A percentile compares a stretch with the other conserved stretches of the same genome.
These are phyloP conservation scores for Motacilla tschutschensis DNA, from an alignment of 2,113 vertebrate species.

Conservation along the genomic window DNA sequence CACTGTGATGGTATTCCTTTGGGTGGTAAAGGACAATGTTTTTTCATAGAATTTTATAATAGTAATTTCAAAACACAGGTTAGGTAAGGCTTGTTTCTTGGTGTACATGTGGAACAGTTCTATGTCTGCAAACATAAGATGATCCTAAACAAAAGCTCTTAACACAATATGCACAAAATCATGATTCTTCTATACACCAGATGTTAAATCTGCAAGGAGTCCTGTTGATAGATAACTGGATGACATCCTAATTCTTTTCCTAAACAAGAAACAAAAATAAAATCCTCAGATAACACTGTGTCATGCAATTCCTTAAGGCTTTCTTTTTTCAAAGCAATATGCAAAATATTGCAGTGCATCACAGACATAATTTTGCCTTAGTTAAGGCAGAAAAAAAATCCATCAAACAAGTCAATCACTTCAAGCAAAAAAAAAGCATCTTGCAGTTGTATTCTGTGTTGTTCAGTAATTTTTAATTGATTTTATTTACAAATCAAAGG, in stretches of 20 bases:
- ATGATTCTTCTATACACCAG: background rate
- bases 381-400: background rate
- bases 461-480: background rate
- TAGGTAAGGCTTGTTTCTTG: background rate
- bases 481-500: background rate
- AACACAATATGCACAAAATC: background rate
- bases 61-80: background rate
- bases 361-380: background rate
- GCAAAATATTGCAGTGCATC: background rate
- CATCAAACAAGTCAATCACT: background rate
- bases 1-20: background rate
- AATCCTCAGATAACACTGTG: background rate
- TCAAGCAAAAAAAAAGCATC: background rate
- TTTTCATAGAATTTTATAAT: background rate
- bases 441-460: background rate
- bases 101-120: background rate
- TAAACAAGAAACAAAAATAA: background rate
- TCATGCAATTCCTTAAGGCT: background rate
- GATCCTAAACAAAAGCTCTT: background rate
- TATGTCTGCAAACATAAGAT: background rate
- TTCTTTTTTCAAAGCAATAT: background rate
- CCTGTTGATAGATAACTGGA: background rate
- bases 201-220: background rate
- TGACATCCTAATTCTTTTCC: background rate
- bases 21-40: background rate